Evolutionary conservation across 2,113 vertebrate genomes (phyloP), one percentile per base, ranked within the genome.

Genomic region (Rissa tridactyla): DNA sequence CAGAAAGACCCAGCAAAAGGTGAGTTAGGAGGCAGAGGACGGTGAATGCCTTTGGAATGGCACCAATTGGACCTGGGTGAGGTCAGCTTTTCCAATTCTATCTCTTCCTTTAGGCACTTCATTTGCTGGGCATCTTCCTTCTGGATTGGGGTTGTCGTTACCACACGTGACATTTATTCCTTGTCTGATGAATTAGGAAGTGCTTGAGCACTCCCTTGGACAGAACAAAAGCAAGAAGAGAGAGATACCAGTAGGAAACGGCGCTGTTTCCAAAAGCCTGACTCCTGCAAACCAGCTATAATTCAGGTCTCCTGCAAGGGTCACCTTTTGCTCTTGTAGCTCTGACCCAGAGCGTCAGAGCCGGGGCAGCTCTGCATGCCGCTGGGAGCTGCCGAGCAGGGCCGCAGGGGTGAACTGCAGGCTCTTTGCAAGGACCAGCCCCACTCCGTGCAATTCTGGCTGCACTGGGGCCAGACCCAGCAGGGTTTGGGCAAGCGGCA

Each of bases 131-230:
- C 51, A 81, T 51, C 82, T 90, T 88, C 51, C 18, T 78, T 72
- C 52, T 57, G 73, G 65, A 76, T 21, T 0, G 0, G 4, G 0
- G 11, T 54, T 6, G 2, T 18, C 52, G 29, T 34, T 82, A 51
- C 16, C 55, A 36, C 46, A 64, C 15, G 7, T 15, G 46, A 51
- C 51, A 38, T 75, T 84, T 66, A 34, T 11, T 96, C 73, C 40
- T 75, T 42, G 40, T 34, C 58, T 70, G 68, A 70, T 38, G 46
- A 89, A 76, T 71, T 47, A 38, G 34, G n/a, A 69, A 62, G 38
- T 9, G 54, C 73, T 40, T 16, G 70, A 94, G 82, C 1, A 4
- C 49, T 72, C 55, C 42, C 55, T 90, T 20, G 16, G 77, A 62
- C 38, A 60, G 29, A 75, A 44, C 42, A 76, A 55, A 72, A 70